phyloP scores from a whole-genome alignment of 2,113 vertebrate genomes.

The Microcebus lehilahytsara region DNA sequence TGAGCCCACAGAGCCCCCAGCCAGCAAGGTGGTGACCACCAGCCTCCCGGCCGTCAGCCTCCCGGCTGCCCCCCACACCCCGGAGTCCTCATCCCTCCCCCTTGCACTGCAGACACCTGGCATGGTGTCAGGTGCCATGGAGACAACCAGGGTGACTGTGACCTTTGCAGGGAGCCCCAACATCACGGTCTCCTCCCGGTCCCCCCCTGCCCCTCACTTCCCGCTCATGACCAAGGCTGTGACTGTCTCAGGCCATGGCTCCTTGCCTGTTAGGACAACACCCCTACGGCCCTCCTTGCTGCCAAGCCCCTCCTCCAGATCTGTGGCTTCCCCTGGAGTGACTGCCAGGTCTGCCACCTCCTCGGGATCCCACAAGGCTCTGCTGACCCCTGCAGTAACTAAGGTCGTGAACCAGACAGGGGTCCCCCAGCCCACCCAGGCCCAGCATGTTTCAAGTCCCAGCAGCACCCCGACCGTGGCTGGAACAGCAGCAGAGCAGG shows the following conservation, averaged over 20 bases:
- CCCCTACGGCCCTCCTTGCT: neutral
- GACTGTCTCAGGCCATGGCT: neutral
- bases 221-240: slow-evolving; percentile 71
- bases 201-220: neutral
- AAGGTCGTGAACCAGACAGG: neutral
- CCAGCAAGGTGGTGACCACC: neutral
- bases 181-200: slow-evolving; percentile 39
- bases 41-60: neutral
- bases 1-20: neutral
- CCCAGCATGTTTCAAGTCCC: neutral
- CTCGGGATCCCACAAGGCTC: neutral
- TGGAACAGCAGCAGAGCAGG: neutral
- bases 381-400: neutral
- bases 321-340: neutral
- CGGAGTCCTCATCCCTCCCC: neutral
- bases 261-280: slow-evolving; percentile 2
- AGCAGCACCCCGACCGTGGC: neutral
- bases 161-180: slow-evolving; percentile 26
- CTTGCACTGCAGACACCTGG: neutral
- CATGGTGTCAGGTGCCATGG: neutral
- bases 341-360: slow-evolving; percentile 1
- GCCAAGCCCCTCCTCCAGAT: slow-evolving; percentile 15
- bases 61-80: neutral
- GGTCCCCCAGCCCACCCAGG: neutral
- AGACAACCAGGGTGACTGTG: slow-evolving; percentile 41